Conservation (phyloP, 2,113 vertebrate genomes). For the Nannobrachium achirus region DNA sequence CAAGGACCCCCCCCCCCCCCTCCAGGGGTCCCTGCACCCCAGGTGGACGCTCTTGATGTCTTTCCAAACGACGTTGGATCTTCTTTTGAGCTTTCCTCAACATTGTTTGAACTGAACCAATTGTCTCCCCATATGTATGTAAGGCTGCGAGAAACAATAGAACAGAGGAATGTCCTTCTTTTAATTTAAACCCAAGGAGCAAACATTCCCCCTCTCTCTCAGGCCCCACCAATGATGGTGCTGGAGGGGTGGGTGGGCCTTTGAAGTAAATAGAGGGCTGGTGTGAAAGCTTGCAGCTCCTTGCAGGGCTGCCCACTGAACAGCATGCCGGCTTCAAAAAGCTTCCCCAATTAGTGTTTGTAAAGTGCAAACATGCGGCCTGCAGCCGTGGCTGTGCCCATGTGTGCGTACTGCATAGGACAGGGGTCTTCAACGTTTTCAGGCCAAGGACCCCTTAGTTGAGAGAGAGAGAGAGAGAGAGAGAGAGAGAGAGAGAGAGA, state of each 20-base stretch:
- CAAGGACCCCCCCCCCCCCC: too few relatives aligned
- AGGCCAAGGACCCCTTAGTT: too few relatives aligned
- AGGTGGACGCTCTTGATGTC: too few relatives aligned
- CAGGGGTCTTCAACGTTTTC: too few relatives aligned
- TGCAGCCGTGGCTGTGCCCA: too few relatives aligned
- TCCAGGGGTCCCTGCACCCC: too few relatives aligned
- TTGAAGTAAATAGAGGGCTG: slow-evolving; percentile 58
- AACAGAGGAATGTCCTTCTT: slow-evolving; percentile 24
- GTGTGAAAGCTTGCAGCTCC: slow-evolving; percentile 49
- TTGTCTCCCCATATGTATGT: not conserved
- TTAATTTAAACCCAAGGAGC: slow-evolving; percentile 25
- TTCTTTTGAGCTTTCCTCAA: too few relatives aligned
- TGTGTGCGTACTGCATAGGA: too few relatives aligned
- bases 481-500: too few relatives aligned
- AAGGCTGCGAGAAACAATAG: not conserved
- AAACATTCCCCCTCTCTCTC: slow-evolving; percentile 21
- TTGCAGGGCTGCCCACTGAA: slow-evolving; percentile 16
- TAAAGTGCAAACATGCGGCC: slow-evolving; percentile 57
- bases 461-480: too few relatives aligned
- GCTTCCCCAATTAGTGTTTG: slow-evolving; percentile 56
- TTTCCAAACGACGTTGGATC: too few relatives aligned
- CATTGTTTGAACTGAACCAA: too few relatives aligned
- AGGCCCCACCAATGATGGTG: slow-evolving; percentile 4
- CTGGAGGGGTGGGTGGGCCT: slow-evolving; percentile 12
- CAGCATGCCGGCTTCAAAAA: slow-evolving; percentile 52